These are phyloP conservation scores for Calameuta pallipes DNA, from an alignment of 2,888 invertebrate species.

Conservation along the genomic window DNA sequence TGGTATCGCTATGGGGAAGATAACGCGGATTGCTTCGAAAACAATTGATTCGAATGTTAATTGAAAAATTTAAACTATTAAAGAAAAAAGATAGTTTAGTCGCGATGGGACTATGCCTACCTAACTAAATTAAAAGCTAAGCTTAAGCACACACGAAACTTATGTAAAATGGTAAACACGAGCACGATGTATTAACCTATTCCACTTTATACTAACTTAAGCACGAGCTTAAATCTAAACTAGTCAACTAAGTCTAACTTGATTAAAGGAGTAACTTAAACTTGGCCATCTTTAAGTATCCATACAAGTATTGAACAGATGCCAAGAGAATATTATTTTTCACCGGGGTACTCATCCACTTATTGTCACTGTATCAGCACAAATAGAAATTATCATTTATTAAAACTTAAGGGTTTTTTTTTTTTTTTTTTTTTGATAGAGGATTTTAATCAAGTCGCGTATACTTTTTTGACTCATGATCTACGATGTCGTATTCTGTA, in stretches of 20 bases:
- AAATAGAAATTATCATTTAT: conserved; percentile 11
- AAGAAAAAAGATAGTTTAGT: not conserved
- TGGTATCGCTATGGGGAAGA: not conserved
- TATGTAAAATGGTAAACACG: not conserved
- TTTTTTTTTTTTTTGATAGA: not conserved
- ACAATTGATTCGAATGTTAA: conserved; percentile 1
- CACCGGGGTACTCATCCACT: conserved; percentile 26
- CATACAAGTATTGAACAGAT: conserved; percentile 3
- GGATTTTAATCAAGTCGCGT: not conserved
- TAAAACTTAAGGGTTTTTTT: conserved; percentile 1
- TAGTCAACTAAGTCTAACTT: conserved; percentile 16
- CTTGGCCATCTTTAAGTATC: conserved; percentile 4
- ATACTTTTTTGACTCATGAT: not conserved
- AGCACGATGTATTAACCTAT: not conserved
- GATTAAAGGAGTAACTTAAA: conserved; percentile 11
- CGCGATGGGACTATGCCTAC: not conserved
- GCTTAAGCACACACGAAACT: conserved; percentile 1
- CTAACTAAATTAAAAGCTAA: conserved; percentile 3
- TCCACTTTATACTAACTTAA: not conserved
- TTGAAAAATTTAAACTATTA: not conserved
- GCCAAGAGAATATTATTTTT: conserved; percentile 11
- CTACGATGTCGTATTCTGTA: not conserved
- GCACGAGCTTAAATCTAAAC: conserved; percentile 14
- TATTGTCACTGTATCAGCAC: conserved; percentile 22
- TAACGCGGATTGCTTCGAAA: conserved; percentile 14